These are phyloP conservation scores for Syrrhaptes paradoxus DNA, from an alignment of 2,113 vertebrate species.

Conservation along the genomic window DNA sequence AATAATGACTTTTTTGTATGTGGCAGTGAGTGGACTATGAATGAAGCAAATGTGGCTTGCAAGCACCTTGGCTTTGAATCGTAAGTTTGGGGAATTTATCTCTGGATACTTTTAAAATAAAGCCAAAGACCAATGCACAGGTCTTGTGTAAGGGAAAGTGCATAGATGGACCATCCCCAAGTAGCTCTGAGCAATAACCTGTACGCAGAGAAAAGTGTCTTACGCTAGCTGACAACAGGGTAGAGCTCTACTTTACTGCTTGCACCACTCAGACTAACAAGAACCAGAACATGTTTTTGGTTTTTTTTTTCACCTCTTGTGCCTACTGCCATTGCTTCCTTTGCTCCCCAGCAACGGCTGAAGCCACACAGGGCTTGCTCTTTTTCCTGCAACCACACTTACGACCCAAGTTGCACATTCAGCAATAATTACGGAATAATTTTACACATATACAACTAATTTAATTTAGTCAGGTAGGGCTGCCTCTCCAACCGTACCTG, in stretches of 20 bases:
- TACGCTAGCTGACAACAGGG: background rate
- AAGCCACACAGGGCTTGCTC: background rate
- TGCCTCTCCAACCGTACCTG: background rate
- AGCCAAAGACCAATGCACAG: background rate
- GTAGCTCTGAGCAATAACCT: background rate
- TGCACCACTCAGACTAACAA: background rate
- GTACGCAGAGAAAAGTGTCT: background rate
- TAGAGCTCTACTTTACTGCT: background rate
- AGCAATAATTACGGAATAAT: background rate
- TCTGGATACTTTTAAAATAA: background rate
- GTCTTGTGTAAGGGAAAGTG: background rate
- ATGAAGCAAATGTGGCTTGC: conserved; percentile 79
- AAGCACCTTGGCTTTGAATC: conserved; percentile 65
- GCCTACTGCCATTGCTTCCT: background rate
- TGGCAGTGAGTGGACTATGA: conserved; percentile 59
- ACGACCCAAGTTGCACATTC: fast-evolving
- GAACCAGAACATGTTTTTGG: fast-evolving
- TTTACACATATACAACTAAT: background rate
- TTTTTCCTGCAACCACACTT: background rate
- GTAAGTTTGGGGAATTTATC: conserved; percentile 66
- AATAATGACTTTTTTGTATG: conserved; percentile 48
- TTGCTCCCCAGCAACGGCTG: background rate
- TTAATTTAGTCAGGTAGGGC: background rate
- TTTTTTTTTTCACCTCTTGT: background rate
- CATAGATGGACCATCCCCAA: background rate